phyloP scores from a whole-genome alignment of 2,797 vertebrate species.

The Sebastes itinus region DNA sequence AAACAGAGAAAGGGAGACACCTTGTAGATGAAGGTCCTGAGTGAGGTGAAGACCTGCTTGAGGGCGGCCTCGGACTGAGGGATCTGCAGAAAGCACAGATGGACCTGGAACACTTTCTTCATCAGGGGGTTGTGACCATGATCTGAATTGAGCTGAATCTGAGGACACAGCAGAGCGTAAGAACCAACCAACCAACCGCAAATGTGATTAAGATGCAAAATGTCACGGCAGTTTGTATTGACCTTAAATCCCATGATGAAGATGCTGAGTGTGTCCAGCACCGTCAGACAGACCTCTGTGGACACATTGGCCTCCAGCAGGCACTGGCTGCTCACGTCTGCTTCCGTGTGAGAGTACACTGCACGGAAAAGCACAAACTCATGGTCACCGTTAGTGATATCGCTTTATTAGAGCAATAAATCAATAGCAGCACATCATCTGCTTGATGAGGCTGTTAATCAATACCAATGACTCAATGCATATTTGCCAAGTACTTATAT shows the following conservation, averaged over 20 bases:
- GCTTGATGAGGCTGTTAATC: not conserved
- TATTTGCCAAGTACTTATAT: not conserved
- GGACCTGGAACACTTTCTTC: conserved; percentile 98
- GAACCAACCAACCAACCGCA: not conserved
- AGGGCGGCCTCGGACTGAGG: conserved; percentile 94
- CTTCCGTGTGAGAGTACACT: conserved; percentile 93
- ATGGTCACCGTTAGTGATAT: not conserved
- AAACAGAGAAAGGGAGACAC: conserved; percentile 64
- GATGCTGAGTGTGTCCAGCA: conserved; percentile 92
- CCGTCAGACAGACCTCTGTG: conserved; percentile 94
- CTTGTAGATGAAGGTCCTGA: conserved; percentile 95
- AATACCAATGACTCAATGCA: not conserved
- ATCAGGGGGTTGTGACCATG: conserved; percentile 97
- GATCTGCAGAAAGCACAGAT: conserved; percentile 96
- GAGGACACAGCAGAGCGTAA: conserved; percentile 37
- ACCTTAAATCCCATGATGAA: conserved; percentile 97
- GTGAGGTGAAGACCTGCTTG: conserved; percentile 93
- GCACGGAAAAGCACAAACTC: conserved; percentile 22
- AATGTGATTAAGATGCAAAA: not conserved
- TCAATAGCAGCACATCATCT: not conserved
- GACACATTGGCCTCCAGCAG: conserved; percentile 95
- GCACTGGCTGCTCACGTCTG: conserved; percentile 92
- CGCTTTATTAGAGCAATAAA: conserved; percentile 13
- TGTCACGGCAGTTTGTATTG: too few relatives aligned
- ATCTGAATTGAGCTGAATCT: conserved; percentile 93